Base-by-base conservation (phyloP, 2,888 invertebrate genomes). In the Sinhomidia bicolor region DNA sequence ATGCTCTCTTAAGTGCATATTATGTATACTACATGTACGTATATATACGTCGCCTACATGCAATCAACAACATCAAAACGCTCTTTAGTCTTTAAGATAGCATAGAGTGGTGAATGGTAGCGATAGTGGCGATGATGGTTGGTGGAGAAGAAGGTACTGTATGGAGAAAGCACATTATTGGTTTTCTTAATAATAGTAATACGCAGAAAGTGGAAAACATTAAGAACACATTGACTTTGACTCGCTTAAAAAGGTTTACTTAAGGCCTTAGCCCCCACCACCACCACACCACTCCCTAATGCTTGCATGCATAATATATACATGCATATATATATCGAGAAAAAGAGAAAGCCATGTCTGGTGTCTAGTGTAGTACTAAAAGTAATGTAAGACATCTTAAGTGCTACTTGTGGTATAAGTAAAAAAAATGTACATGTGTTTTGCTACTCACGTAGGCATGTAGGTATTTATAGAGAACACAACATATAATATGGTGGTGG, bases 171-270 rank as follows among this genome's bases (percentile, higher is more conserved):
- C 83, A 82, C 83, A 83, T 88, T 88, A 88, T 88, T 88, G 88
- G 88, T 88, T 88, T 88, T 82, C 88, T 44, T 88, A 88, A 88
- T 88, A 88, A 88, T 88, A 82, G 88, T 88, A 83, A 83, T 88
- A 88, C 76, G 83, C 82, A 83, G 88, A 88, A 88, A 88, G 88
- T 88, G 83, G 83, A 83, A 76, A 83, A 83, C 88, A 88, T 88
- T 88, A 88, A 88, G 88, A 88, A 88, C 88, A 88, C 88, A 88
- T 88, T 88, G 88, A 88, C 88, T 88, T 68, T 71, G 71, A 79
- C 86, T 81, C 9, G 54, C 82, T 78, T 54, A 20, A 76, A 20
- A 76, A 20, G 47, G 65, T 85, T 65, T 65, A 47, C 26, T 20
- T 29, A 65, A 51, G 54, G 54, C n/a, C 17, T 32, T 36, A 81